phyloP scores from a whole-genome alignment of 2,797 vertebrate genomes.

The Megalops cyprinoides region DNA sequence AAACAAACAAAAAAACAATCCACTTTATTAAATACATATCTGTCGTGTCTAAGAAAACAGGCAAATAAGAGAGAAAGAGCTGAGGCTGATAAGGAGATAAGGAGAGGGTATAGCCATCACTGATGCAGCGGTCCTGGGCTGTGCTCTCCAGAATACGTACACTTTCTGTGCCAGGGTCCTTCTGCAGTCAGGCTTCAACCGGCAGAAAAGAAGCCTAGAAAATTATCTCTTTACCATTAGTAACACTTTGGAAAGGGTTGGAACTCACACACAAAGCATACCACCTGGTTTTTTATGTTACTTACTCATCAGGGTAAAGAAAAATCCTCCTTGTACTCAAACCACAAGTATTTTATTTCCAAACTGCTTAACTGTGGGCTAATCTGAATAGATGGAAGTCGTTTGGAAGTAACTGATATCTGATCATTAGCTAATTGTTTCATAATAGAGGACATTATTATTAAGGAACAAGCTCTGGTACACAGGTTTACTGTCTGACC shows the following conservation, averaged over 20 bases:
- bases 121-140: slow-evolving; percentile 99
- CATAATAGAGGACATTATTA: neutral
- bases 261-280: slow-evolving; percentile 99
- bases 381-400: slow-evolving; percentile 25
- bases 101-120: slow-evolving; percentile 95
- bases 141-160: slow-evolving; percentile 99
- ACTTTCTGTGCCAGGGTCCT: slow-evolving; percentile 99
- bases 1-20: slow-evolving; percentile 56
- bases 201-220: slow-evolving; percentile 99
- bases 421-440: neutral
- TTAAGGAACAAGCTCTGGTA: neutral
- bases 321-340: slow-evolving; percentile 63
- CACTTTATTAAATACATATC: slow-evolving; percentile 64
- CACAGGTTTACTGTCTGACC: neutral
- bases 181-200: slow-evolving; percentile 99
- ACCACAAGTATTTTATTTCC: slow-evolving; percentile 39
- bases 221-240: slow-evolving; percentile 99
- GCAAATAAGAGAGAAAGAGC: slow-evolving; percentile 80
- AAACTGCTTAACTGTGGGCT: slow-evolving; percentile 35
- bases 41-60: slow-evolving; percentile 80
- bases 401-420: neutral
- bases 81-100: slow-evolving; percentile 88
- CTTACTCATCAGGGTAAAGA: slow-evolving; percentile 49
- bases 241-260: slow-evolving; percentile 99
- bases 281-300: slow-evolving; percentile 83